These are phyloP conservation scores for Sebastiscus albofasciatus DNA, from an alignment of 2,797 vertebrate genomes.

Conservation along the genomic window DNA sequence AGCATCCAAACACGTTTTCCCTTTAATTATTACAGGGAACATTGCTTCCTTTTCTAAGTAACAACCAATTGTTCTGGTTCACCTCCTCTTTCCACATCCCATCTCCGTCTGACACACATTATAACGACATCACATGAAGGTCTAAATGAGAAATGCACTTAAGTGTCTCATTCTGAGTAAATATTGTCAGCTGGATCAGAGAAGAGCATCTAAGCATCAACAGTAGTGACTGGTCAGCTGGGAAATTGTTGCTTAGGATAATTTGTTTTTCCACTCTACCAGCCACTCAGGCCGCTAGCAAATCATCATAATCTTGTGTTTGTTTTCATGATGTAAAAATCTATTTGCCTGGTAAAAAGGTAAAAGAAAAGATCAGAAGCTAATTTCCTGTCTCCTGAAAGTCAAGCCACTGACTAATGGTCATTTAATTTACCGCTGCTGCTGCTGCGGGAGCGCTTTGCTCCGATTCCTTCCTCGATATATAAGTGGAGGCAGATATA, in stretches of 20 bases:
- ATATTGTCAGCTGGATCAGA: neutral
- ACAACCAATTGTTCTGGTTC: neutral
- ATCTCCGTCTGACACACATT: neutral
- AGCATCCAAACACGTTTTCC: neutral
- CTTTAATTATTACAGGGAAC: conserved; percentile 7
- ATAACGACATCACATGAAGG: neutral
- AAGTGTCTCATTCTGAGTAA: conserved; percentile 16
- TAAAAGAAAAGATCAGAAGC: conserved; percentile 44
- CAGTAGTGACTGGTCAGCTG: conserved; percentile 3
- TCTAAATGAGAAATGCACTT: conserved; percentile 21
- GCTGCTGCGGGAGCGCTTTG: conserved; percentile 11
- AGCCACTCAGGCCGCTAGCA: neutral
- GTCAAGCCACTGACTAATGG: conserved; percentile 55
- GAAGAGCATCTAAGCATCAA: conserved; percentile 1
- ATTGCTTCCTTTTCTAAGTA: conserved; percentile 6
- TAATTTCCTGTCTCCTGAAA: conserved; percentile 64
- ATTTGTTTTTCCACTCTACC: conserved; percentile 32
- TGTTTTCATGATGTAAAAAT: conserved; percentile 39
- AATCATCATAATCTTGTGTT: conserved; percentile 28
- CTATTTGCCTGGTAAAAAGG: conserved; percentile 27
- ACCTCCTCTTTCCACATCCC: neutral
- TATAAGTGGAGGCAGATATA: conserved; percentile 27
- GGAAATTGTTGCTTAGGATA: conserved; percentile 8
- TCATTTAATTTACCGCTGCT: conserved; percentile 50
- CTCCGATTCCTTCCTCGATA: conserved; percentile 29